Conservation (phyloP, 2,113 vertebrate genomes). For the Dasyurus viverrinus region DNA sequence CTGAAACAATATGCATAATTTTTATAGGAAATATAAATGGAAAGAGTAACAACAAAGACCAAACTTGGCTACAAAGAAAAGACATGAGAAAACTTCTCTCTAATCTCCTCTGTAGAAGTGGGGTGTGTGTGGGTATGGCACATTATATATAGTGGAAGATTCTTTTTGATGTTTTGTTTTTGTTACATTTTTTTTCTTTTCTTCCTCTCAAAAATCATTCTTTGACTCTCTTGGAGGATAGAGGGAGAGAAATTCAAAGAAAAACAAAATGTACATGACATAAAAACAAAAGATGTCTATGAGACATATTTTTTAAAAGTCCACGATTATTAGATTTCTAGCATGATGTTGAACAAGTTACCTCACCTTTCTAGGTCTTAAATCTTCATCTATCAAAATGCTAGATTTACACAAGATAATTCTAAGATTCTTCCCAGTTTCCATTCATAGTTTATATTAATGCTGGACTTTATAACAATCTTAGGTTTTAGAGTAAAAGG, state of each 20-base stretch:
- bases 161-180: not conserved
- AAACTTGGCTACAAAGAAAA: not conserved
- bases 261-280: not conserved
- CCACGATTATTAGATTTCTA: not conserved
- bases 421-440: not conserved
- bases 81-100: not conserved
- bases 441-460: not conserved
- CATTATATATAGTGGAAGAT: not conserved
- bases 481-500: not conserved
- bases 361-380: not conserved
- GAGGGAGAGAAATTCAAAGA: not conserved
- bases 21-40: not conserved
- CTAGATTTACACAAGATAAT: not conserved
- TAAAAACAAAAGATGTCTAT: not conserved
- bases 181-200: not conserved
- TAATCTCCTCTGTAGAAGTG: not conserved
- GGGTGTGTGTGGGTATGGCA: not conserved
- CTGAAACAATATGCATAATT: not conserved
- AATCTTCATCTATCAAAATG: not conserved
- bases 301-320: not conserved
- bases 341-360: not conserved
- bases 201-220: too few species aligned
- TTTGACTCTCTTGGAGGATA: not conserved
- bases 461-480: not conserved
- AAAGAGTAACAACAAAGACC: not conserved